Conservation (phyloP, 2,113 vertebrate genomes). For the Anoura caudifer region DNA sequence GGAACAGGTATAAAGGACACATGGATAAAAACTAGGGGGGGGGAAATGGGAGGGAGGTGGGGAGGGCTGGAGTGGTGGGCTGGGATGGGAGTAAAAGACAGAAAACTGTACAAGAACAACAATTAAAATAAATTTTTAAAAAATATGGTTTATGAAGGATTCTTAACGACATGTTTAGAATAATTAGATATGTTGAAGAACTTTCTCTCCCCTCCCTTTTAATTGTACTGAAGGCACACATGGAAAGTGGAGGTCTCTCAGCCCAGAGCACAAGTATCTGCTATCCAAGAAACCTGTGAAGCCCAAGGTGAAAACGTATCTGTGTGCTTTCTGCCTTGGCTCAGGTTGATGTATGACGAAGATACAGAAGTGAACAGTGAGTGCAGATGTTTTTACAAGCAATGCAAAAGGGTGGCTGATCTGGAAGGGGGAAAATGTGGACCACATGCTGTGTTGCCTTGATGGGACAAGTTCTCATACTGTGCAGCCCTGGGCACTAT, state of each 20-base stretch:
- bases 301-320: neutral
- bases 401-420: neutral
- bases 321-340: neutral
- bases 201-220: neutral
- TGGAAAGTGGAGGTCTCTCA: neutral
- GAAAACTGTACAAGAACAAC: no score
- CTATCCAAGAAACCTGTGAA: neutral
- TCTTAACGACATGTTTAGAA: neutral
- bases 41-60: no score
- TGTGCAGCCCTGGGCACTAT: neutral
- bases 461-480: neutral
- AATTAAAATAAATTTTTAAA: no score
- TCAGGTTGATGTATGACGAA: neutral
- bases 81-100: no score
- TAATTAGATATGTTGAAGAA: neutral
- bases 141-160: neutral
- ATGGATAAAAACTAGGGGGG: no score
- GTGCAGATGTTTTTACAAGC: neutral
- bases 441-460: neutral
- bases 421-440: neutral
- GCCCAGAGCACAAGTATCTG: neutral
- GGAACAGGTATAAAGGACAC: no score
- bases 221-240: neutral
- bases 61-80: no score
- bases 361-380: neutral